Percentiles rank a stretch among this genome's conserved stretches.
Conservation (phyloP, 2,113 vertebrate genomes). For the Misgurnus anguillicaudatus region DNA sequence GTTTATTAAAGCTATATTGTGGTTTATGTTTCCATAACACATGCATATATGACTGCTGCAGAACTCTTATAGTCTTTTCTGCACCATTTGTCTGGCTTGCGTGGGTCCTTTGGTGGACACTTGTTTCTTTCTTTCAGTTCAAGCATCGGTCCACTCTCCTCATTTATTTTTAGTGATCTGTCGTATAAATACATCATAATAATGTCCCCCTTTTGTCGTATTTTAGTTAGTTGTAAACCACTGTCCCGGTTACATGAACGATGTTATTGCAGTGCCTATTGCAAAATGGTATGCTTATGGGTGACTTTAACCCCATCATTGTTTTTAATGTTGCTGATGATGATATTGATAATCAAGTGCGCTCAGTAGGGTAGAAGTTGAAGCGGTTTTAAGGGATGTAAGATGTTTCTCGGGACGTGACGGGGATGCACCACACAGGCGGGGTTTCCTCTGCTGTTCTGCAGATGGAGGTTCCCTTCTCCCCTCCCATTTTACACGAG, state of each 20-base stretch:
- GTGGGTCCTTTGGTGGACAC: background rate
- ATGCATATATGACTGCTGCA: background rate
- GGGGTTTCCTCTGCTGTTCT: conserved; percentile 52
- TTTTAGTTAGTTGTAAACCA: background rate
- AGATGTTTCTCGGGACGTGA: conserved; percentile 25
- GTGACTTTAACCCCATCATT: background rate
- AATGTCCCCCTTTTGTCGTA: too few relatives aligned
- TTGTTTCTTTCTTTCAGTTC: conserved; percentile 1
- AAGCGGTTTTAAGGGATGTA: background rate
- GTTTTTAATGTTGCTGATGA: background rate
- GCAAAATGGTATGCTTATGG: background rate
- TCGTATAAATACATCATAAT: background rate
- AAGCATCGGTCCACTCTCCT: background rate
- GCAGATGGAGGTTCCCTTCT: conserved; percentile 46
- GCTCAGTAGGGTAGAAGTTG: background rate
- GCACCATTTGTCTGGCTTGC: background rate
- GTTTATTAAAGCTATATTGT: too few relatives aligned
- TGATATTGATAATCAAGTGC: background rate
- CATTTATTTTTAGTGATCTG: background rate
- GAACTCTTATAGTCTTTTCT: background rate
- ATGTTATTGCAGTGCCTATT: background rate
- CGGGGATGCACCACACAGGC: conserved; percentile 44
- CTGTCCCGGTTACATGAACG: background rate
- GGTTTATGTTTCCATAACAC: too few relatives aligned
- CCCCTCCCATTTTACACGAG: background rate